Conservation (phyloP, 2,797 vertebrate genomes). For the Sitta carolinensis region DNA sequence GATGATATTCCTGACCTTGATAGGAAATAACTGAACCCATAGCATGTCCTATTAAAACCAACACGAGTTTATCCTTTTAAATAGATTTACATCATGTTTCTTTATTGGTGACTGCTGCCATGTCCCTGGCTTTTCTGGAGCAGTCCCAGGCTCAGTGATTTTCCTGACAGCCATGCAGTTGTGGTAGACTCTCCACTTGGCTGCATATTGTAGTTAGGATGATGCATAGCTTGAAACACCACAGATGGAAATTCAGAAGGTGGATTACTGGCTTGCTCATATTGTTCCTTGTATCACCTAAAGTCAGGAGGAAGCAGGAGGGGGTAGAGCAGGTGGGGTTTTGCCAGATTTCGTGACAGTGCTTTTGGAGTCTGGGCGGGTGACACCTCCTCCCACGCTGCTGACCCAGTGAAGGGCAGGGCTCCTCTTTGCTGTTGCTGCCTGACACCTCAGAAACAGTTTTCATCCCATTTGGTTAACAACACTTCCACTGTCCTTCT, state of each 20-base stretch:
- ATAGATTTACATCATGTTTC: neutral
- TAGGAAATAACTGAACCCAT: neutral
- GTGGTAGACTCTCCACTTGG: accelerated
- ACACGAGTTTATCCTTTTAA: neutral
- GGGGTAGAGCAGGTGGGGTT: neutral
- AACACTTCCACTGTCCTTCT: accelerated
- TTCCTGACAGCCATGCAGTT: neutral
- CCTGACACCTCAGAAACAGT: neutral
- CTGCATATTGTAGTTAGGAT: accelerated
- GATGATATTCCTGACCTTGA: neutral
- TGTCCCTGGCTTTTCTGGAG: neutral
- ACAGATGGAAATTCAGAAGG: neutral
- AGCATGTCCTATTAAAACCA: neutral
- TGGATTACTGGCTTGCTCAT: neutral
- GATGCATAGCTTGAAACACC: neutral
- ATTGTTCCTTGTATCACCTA: accelerated
- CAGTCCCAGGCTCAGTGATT: neutral
- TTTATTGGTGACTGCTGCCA: neutral
- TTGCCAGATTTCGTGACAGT: neutral
- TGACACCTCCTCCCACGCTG: accelerated
- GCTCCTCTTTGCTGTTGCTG: neutral
- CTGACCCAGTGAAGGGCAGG: neutral
- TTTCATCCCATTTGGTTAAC: neutral
- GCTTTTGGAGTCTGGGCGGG: neutral
- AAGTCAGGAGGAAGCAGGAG: neutral